A percentile compares a stretch with the other conserved stretches of the same genome.
These are phyloP conservation scores for Polypedilum vanderplanki DNA, from an alignment of 1,140 invertebrate species.

Conservation along the genomic window DNA sequence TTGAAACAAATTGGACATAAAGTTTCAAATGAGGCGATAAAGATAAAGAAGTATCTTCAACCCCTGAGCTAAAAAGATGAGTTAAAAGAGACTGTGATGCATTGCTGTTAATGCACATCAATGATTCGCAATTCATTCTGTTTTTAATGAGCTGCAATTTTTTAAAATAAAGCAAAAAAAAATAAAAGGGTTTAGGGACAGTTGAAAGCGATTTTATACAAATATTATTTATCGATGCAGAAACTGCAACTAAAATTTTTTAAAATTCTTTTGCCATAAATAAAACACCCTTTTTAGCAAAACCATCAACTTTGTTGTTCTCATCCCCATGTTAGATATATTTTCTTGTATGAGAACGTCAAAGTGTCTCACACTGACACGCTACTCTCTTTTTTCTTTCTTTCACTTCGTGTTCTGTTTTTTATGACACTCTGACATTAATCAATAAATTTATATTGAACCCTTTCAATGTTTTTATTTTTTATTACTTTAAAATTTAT, in stretches of 20 bases:
- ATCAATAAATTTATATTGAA: constrained; percentile 29
- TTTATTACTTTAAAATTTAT: constrained; percentile 29
- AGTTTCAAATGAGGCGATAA: not conserved
- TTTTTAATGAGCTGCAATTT: constrained; percentile 22
- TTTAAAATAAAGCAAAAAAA: not conserved
- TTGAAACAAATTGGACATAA: constrained; percentile 28
- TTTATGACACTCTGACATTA: constrained; percentile 27
- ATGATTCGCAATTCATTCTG: constrained; percentile 21
- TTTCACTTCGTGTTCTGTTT: not conserved
- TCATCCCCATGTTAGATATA: too few species aligned
- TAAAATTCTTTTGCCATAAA: constrained; percentile 17
- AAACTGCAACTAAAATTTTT: not conserved
- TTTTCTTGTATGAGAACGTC: not conserved
- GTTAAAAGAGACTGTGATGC: not conserved
- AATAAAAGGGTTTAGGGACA: not conserved
- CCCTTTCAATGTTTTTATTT: constrained; percentile 27
- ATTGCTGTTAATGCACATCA: constrained; percentile 2
- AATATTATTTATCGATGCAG: not conserved
- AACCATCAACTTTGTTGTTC: too few species aligned
- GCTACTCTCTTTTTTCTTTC: not conserved
- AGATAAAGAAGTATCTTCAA: not conserved
- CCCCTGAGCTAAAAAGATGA: not conserved
- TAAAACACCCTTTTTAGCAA: constrained; percentile 22
- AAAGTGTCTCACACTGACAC: not conserved
- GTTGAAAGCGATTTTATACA: not conserved